phyloP scores from a whole-genome alignment of 2,113 vertebrate species.

The Platichthys stellatus region DNA sequence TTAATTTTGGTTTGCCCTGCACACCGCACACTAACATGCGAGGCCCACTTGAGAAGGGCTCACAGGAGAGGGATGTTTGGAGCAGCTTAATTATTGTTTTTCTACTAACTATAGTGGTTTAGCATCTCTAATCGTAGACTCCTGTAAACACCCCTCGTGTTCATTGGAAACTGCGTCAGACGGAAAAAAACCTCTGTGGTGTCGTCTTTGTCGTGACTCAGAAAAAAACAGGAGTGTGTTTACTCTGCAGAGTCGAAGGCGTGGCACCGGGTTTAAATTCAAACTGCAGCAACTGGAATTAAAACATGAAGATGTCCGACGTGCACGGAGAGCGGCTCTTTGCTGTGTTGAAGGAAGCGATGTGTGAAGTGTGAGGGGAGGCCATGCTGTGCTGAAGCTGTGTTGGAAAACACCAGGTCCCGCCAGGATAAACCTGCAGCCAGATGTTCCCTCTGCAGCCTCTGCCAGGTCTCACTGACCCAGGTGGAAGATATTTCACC shows the following conservation, averaged over 20 bases:
- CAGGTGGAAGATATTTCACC: constrained; percentile 48
- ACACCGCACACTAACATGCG: constrained; percentile 13
- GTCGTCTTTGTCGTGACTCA: constrained; percentile 16
- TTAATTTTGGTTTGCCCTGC: constrained; percentile 37
- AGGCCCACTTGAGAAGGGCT: constrained; percentile 36
- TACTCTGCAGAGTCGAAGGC: not conserved
- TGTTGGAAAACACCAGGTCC: constrained; percentile 48
- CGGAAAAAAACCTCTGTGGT: not conserved
- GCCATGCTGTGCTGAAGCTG: constrained; percentile 22
- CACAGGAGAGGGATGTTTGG: constrained; percentile 8
- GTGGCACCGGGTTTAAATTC: not conserved
- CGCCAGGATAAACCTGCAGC: constrained; percentile 53
- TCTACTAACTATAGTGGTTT: constrained; percentile 15
- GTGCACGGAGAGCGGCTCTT: not conserved
- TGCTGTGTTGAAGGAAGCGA: constrained; percentile 17
- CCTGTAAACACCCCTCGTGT: not conserved
- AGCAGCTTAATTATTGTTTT: constrained; percentile 53
- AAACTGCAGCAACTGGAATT: constrained; percentile 1
- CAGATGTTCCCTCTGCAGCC: constrained; percentile 60
- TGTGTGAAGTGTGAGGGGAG: constrained; percentile 24
- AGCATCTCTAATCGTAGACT: constrained; percentile 28
- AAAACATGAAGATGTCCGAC: constrained; percentile 3
- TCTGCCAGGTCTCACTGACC: constrained; percentile 36
- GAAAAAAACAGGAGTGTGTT: not conserved
- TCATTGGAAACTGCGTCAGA: not conserved